Conservation (phyloP, 1,140 invertebrate species). For the Venustaconcha ellipsiformis region DNA sequence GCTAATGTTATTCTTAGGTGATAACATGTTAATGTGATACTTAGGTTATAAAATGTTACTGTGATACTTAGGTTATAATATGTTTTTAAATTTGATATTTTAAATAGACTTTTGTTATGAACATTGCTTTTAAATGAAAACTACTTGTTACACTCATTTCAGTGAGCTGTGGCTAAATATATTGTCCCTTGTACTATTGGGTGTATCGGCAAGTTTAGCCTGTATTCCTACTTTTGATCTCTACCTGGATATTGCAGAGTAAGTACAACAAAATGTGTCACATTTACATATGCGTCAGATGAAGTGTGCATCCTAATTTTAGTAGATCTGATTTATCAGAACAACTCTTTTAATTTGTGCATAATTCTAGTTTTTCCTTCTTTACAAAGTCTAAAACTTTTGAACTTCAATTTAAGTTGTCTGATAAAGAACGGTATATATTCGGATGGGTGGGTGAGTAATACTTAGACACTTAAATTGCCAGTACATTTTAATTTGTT, state of each 20-base stretch:
- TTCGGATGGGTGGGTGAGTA: too few species aligned
- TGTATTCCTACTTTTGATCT: slow-evolving; percentile 83
- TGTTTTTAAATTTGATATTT: not conserved
- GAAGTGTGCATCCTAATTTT: too few species aligned
- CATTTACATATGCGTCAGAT: not conserved
- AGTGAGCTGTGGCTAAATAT: slow-evolving; percentile 79
- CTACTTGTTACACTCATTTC: slow-evolving; percentile 51
- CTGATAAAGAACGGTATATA: too few species aligned
- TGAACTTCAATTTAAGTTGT: too few species aligned
- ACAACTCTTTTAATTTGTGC: too few species aligned
- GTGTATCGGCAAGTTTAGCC: slow-evolving; percentile 77
- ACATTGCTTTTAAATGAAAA: not conserved
- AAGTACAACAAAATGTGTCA: too few species aligned
- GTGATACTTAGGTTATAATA: too few species aligned
- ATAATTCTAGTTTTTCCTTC: too few species aligned
- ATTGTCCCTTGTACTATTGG: slow-evolving; percentile 75
- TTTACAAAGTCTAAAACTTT: too few species aligned
- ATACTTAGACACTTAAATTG: too few species aligned
- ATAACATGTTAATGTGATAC: not conserved
- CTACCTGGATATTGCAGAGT: slow-evolving; percentile 81
- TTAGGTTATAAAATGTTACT: not conserved
- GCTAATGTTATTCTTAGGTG: not conserved
- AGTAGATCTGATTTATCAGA: too few species aligned
- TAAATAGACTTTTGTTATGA: not conserved
- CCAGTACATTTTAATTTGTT: too few species aligned